Evolutionary conservation across 2,888 invertebrate species (phyloP).

Genomic region (Busseola fusca): DNA sequence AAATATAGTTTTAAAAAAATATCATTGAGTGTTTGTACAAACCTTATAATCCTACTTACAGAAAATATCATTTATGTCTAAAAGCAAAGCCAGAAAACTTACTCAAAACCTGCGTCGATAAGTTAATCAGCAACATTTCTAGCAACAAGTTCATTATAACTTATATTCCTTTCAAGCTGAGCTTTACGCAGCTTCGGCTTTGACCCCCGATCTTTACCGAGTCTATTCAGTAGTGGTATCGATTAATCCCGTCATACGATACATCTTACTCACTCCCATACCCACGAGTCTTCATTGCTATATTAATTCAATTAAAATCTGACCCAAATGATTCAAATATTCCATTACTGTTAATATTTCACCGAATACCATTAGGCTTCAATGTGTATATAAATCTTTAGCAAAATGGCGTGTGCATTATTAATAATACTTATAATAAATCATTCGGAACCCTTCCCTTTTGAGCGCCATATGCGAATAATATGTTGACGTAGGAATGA

Average conservation of each 20-base stretch:
- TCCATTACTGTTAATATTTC: slow-evolving; percentile 68
- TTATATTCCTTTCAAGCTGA: background rate
- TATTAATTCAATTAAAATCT: slow-evolving; percentile 59
- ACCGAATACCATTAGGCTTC: slow-evolving; percentile 62
- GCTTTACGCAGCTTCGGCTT: slow-evolving; percentile 1
- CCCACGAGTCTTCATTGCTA: slow-evolving; percentile 34
- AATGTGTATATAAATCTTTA: slow-evolving; percentile 55
- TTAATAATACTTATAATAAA: slow-evolving; percentile 58
- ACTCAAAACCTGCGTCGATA: background rate
- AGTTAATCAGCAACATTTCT: slow-evolving; percentile 5
- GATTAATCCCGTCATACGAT: slow-evolving; percentile 44
- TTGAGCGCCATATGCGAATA: slow-evolving; percentile 40
- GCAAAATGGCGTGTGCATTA: slow-evolving; percentile 49
- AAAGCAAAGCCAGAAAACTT: background rate
- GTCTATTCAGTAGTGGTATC: slow-evolving; percentile 17
- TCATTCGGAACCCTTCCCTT: slow-evolving; percentile 52
- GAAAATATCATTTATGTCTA: too few species aligned
- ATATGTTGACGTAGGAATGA: slow-evolving; percentile 41
- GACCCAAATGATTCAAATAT: slow-evolving; percentile 54
- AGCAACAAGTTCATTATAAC: background rate
- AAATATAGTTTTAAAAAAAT: too few species aligned
- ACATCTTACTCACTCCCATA: slow-evolving; percentile 46
- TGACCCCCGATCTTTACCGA: slow-evolving; percentile 23
- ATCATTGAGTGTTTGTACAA: too few species aligned
- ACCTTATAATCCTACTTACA: too few species aligned